Evolutionary conservation across 2,797 vertebrate genomes (phyloP), one percentile per base, ranked within the genome.

Genomic region (Catostomus latipinnis): DNA sequence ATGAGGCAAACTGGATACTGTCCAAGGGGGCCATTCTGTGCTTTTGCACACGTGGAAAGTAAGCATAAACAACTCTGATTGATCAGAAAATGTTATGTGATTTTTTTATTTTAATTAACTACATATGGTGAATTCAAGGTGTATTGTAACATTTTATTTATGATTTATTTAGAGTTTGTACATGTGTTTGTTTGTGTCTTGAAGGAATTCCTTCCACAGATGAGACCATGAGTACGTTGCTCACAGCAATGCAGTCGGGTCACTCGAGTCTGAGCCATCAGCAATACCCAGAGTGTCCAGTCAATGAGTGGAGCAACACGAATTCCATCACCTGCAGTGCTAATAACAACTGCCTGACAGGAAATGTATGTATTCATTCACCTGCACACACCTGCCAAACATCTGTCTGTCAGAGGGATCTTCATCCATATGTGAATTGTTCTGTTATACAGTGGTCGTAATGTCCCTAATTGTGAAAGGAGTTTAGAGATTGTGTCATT

Each of bases 31-130:
- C 96, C 97, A 0, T 98, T 98, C 85, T 98, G 97, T 91, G 96
- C 97, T 0, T 98, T 98, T 77, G 97, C 96, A 77, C 97, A 98
- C 8, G 92, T 96, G 72, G 96, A 98, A 92, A 93, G 97, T 98
- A 93, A 95, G 96, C 92, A 86, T 45, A 52, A 8, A 18, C 12
- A 70, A 63, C 5, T 11, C 46, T 66, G 5, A 48, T 61, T 22
- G n/a, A 10, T 52, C 63, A 8, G 22, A 43, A 2, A 34, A 34
- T 34, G 1, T 34, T 34, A 22, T 22, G 34, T 34, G 34, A 34
- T 34, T 34, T 34, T 34, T 34, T 34, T 63, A 6, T 1, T 22
- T 11, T 52, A 54, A 4, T 46, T 34, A 13, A 54, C 22, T 48
- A 46, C 0, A 18, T 48, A 5, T 13, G 18, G 52, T 13, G 9